These are phyloP conservation scores for Bugulina stolonifera DNA, from an alignment of 2,888 invertebrate genomes.

Conservation along the genomic window DNA sequence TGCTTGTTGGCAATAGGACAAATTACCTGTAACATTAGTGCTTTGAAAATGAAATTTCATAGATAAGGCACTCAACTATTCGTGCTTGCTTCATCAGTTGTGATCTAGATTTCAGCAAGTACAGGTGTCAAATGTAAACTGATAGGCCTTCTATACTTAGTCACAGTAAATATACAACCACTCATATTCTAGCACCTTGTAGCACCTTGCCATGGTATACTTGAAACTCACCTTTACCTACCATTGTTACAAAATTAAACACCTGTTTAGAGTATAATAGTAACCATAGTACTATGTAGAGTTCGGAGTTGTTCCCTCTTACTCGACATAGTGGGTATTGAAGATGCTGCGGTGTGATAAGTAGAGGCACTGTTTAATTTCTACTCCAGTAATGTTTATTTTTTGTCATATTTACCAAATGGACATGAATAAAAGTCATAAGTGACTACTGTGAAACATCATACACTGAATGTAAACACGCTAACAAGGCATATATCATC, in stretches of 20 bases:
- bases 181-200: not conserved
- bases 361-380: too few species aligned
- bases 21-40: slow-evolving; percentile 12
- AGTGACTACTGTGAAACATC: not conserved
- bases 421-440: not conserved
- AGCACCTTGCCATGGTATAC: too few species aligned
- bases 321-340: too few species aligned
- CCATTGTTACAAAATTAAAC: too few species aligned
- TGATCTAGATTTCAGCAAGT: slow-evolving; percentile 19
- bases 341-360: too few species aligned
- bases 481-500: slow-evolving; percentile 10
- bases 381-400: not conserved
- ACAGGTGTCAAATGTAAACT: slow-evolving; percentile 2
- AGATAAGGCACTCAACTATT: slow-evolving; percentile 1
- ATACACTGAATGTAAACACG: slow-evolving; percentile 8
- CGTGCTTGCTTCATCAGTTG: not conserved
- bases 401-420: not conserved
- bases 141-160: not conserved
- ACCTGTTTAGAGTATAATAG: too few species aligned
- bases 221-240: too few species aligned
- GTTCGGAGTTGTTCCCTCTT: too few species aligned
- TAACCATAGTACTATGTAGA: too few species aligned
- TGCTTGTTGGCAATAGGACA: not conserved
- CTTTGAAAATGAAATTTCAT: too few species aligned
- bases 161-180: slow-evolving; percentile 9